Conservation (phyloP, 2,797 vertebrate genomes). For the Falco naumanni region DNA sequence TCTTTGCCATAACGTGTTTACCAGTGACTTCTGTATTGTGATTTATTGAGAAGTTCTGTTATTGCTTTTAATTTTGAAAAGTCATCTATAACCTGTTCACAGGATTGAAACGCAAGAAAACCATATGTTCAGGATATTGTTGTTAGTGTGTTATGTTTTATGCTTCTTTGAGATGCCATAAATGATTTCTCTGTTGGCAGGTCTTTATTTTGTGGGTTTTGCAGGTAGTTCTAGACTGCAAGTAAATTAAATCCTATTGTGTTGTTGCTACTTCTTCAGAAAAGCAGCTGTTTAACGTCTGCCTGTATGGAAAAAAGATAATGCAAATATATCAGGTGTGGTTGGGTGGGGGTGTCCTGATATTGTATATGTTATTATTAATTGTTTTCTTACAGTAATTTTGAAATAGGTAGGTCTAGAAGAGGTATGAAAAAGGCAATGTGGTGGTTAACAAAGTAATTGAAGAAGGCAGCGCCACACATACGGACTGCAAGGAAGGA, state of each 20-base stretch:
- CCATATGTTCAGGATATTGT: constrained; percentile 40
- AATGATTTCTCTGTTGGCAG: neutral
- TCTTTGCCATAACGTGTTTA: constrained; percentile 44
- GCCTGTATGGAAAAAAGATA: neutral
- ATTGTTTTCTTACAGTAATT: neutral
- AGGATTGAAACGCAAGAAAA: constrained; percentile 26
- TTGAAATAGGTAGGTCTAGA: neutral
- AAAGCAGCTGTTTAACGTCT: neutral
- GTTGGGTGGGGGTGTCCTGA: neutral
- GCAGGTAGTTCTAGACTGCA: neutral
- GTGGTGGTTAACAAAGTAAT: neutral
- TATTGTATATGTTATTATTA: neutral
- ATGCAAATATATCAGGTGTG: neutral
- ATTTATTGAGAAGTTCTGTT: constrained; percentile 39
- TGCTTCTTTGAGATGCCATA: neutral
- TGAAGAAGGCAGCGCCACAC: neutral
- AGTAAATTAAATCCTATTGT: constrained; percentile 25
- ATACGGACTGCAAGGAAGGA: neutral
- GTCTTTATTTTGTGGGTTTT: constrained; percentile 31
- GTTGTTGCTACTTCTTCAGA: neutral
- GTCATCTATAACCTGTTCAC: constrained; percentile 33
- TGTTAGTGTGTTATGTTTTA: constrained; percentile 16
- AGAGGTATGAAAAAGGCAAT: neutral
- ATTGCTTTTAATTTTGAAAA: constrained; percentile 60
- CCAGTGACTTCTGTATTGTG: neutral